Conservation (phyloP, 2,888 invertebrate species). For the Oscheius onirici region DNA sequence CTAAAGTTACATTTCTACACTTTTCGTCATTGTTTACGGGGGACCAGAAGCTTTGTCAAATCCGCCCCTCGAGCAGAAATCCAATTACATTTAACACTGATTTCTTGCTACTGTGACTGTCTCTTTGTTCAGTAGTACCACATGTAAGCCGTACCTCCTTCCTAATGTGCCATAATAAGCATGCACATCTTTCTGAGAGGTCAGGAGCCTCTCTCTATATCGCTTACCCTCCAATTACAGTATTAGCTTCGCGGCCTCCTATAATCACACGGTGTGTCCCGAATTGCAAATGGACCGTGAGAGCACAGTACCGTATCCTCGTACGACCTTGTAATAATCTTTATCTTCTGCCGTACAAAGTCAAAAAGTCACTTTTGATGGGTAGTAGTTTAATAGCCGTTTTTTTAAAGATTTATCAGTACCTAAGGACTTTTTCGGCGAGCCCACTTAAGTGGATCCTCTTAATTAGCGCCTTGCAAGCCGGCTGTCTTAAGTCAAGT, state of each 20-base stretch:
- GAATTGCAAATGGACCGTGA: conserved; percentile 28
- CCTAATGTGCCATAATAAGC: conserved; percentile 15
- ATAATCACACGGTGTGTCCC: conserved; percentile 28
- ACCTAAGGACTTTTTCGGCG: not conserved
- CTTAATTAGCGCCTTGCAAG: conserved; percentile 19
- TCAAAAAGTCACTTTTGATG: too few relatives aligned
- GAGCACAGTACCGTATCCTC: conserved; percentile 4
- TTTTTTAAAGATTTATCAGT: not conserved
- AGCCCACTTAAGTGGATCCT: conserved; percentile 10
- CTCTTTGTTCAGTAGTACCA: too few relatives aligned
- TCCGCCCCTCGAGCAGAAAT: too few relatives aligned
- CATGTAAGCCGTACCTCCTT: not conserved
- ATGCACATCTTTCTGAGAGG: conserved; percentile 11
- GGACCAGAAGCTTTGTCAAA: too few relatives aligned
- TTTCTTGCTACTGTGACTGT: too few relatives aligned
- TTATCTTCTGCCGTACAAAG: too few relatives aligned
- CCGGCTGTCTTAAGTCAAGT: conserved; percentile 26
- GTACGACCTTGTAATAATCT: not conserved
- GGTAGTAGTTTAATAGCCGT: not conserved
- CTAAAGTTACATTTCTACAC: too few relatives aligned
- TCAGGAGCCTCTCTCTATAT: conserved; percentile 23
- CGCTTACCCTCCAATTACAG: conserved; percentile 28
- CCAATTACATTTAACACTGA: too few relatives aligned
- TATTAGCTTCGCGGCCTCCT: conserved; percentile 31
- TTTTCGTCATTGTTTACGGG: too few relatives aligned